Evolutionary conservation across 2,888 invertebrate genomes (phyloP).

Genomic region (Agrochola lychnidis): DNA sequence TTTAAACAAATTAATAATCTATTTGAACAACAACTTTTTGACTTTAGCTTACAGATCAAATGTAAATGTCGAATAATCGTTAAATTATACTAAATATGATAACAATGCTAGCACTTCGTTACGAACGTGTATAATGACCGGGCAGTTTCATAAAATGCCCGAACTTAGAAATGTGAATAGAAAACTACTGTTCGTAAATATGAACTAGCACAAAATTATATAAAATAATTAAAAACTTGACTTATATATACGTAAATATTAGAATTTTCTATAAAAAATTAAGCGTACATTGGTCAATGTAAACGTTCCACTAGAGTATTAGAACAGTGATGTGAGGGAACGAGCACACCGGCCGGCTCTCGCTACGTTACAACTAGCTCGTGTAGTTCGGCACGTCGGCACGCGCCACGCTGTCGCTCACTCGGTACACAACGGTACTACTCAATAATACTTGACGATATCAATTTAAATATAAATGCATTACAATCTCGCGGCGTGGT

Average conservation of each 20-base stretch:
- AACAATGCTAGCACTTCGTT: constrained; percentile 49
- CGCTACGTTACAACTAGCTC: background rate
- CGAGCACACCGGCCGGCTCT: constrained; percentile 2
- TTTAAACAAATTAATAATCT: constrained; percentile 71
- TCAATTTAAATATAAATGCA: constrained; percentile 82
- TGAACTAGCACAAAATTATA: constrained; percentile 34
- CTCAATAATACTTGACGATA: constrained; percentile 55
- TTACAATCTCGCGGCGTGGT: constrained; percentile 79
- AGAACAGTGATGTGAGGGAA: background rate
- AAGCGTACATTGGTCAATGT: constrained; percentile 19
- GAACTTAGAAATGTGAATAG: constrained; percentile 27
- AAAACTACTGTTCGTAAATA: constrained; percentile 52
- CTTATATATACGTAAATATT: constrained; percentile 13
- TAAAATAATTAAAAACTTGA: constrained; percentile 30
- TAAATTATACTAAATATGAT: constrained; percentile 75
- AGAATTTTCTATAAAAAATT: constrained; percentile 10
- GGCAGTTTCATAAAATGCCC: constrained; percentile 31
- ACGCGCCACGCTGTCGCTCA: background rate
- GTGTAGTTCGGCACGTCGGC: constrained; percentile 2
- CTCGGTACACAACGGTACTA: constrained; percentile 22
- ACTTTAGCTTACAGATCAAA: constrained; percentile 81
- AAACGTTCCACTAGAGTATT: constrained; percentile 7
- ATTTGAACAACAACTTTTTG: too few relatives aligned
- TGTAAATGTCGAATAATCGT: constrained; percentile 60
- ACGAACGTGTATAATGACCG: constrained; percentile 35